phyloP scores from a whole-genome alignment of 2,888 invertebrate species.

The Linnaemya tessellans region DNA sequence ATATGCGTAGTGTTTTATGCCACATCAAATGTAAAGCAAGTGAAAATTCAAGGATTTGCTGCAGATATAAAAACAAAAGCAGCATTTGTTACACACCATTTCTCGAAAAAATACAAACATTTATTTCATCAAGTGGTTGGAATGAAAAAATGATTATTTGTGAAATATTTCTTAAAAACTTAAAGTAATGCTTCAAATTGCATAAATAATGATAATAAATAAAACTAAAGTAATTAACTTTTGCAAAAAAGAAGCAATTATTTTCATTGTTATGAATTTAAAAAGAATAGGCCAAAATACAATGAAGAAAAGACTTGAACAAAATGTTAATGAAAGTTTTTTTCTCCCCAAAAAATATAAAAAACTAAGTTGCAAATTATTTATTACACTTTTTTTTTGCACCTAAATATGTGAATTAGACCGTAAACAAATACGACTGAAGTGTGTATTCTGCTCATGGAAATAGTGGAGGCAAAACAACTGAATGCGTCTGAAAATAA shows the following conservation, averaged over 20 bases:
- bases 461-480: constrained; percentile 17
- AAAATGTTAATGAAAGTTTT: constrained; percentile 56
- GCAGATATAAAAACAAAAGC: constrained; percentile 32
- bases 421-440: constrained; percentile 40
- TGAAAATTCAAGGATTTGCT: constrained; percentile 22
- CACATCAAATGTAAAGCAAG: constrained; percentile 6
- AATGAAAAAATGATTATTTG: neutral
- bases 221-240: constrained; percentile 29
- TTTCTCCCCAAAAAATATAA: constrained; percentile 31
- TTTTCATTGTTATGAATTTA: constrained; percentile 13
- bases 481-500: constrained; percentile 50
- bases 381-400: constrained; percentile 40
- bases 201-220: constrained; percentile 23
- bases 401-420: constrained; percentile 62
- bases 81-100: neutral
- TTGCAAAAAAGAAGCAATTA: neutral
- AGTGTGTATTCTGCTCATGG: constrained; percentile 33
- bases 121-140: constrained; percentile 6
- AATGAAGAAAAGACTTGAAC: constrained; percentile 12
- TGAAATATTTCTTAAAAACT: neutral
- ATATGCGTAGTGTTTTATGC: neutral
- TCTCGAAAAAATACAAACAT: neutral
- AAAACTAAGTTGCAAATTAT: constrained; percentile 26
- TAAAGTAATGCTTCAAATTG: constrained; percentile 16
- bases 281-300: constrained; percentile 27